These are phyloP conservation scores for Poicephalus gulielmi DNA, from an alignment of 2,113 vertebrate species.

Conservation along the genomic window DNA sequence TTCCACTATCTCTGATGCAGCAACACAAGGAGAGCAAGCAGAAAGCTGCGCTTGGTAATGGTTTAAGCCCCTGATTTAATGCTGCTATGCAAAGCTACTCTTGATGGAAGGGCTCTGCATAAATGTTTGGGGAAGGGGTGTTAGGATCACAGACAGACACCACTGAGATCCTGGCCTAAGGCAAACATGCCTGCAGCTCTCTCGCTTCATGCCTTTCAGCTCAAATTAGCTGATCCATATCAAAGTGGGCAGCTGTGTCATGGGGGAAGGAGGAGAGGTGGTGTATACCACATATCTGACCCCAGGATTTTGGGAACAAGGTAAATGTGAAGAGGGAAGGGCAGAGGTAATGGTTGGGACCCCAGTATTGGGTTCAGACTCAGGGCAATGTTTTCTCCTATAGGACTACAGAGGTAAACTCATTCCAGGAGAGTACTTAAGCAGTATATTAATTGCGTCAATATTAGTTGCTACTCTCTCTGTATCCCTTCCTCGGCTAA, in stretches of 20 bases:
- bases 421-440: background rate
- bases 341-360: accelerated
- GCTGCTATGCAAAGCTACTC: background rate
- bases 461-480: background rate
- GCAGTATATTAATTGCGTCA: background rate
- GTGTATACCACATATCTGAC: background rate
- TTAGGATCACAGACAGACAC: background rate
- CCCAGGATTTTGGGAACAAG: background rate
- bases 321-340: background rate
- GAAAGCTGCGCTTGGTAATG: background rate
- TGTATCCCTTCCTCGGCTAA: background rate
- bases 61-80: background rate
- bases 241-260: background rate
- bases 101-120: background rate
- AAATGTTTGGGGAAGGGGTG: background rate
- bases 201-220: conserved; percentile 18
- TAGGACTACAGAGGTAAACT: background rate
- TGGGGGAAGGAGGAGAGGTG: background rate
- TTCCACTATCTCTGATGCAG: background rate
- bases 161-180: background rate
- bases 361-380: background rate
- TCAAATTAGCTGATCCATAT: background rate
- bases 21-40: background rate
- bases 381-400: background rate
- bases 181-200: background rate